Conservation (phyloP, 2,888 invertebrate species). For the Lumbricus terrestris region DNA sequence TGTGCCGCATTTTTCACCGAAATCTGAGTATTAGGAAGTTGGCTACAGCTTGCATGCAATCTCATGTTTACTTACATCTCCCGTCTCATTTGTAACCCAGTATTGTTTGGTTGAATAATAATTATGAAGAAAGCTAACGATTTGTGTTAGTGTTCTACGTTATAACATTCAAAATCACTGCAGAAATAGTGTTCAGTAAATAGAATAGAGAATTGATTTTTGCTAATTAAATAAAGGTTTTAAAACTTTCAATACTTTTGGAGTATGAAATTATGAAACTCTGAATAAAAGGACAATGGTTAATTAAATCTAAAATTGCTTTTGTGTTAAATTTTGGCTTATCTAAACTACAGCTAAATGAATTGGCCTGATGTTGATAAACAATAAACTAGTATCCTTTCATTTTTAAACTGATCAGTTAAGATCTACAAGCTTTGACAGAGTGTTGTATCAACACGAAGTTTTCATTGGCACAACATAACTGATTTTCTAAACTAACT, state of each 20-base stretch:
- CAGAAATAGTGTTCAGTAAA: not conserved
- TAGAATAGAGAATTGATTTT: not conserved
- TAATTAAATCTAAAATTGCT: not conserved
- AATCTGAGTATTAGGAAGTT: not conserved
- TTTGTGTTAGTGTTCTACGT: not conserved
- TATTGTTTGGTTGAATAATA: not conserved
- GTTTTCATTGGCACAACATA: not conserved
- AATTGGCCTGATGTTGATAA: not conserved
- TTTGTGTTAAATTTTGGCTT: not conserved
- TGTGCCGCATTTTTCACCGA: not conserved
- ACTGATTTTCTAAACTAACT: not conserved
- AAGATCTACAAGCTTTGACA: not conserved
- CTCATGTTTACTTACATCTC: not conserved
- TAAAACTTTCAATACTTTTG: not conserved
- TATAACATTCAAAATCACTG: not conserved
- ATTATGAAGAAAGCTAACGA: not conserved
- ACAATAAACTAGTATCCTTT: not conserved
- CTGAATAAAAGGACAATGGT: not conserved
- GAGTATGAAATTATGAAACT: not conserved
- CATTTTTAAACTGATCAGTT: not conserved
- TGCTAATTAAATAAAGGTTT: not conserved
- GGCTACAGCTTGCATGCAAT: not conserved
- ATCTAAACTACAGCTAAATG: not conserved
- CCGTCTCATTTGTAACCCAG: not conserved
- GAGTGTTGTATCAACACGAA: not conserved